Percentiles rank a stretch among this genome's conserved stretches.
Evolutionary conservation across 2,113 vertebrate genomes (phyloP).

Genomic region (Neodon shergylaensis): DNA sequence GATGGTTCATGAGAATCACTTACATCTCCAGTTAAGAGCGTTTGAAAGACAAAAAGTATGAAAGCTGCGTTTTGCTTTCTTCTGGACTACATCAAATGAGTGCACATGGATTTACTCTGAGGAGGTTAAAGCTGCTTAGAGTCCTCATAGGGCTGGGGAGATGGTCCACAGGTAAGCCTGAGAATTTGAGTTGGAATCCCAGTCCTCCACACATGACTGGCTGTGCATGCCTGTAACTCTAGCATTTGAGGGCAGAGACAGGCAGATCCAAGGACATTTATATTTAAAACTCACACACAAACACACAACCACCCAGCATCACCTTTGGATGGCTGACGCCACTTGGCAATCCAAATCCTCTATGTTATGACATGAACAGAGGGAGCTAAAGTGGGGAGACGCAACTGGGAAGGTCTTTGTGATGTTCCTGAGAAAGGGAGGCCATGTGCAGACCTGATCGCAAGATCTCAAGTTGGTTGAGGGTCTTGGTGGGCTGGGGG

Average conservation of each 20-base stretch:
- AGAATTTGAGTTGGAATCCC: neutral
- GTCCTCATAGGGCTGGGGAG: neutral
- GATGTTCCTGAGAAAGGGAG: slow-evolving; percentile 10
- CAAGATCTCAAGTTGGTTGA: slow-evolving; percentile 35
- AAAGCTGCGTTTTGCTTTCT: neutral
- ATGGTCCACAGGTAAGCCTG: neutral
- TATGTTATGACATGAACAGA: slow-evolving; percentile 44
- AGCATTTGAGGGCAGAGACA: too few relatives aligned
- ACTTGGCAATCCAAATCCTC: neutral
- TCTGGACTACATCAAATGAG: neutral
- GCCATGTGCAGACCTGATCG: neutral
- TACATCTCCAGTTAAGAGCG: slow-evolving; percentile 5
- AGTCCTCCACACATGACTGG: neutral
- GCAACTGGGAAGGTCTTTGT: neutral
- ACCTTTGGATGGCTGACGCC: neutral
- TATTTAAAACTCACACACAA: neutral
- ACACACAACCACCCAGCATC: neutral
- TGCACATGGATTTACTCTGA: neutral
- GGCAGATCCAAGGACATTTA: neutral
- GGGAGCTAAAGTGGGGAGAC: slow-evolving; percentile 12
- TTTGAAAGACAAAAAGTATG: neutral
- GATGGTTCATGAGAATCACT: neutral
- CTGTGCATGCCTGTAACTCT: neutral
- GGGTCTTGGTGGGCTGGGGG: neutral
- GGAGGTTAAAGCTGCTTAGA: slow-evolving; percentile 44